These are phyloP conservation scores for Stegastes partitus DNA, from an alignment of 2,113 vertebrate genomes.

Conservation along the genomic window DNA sequence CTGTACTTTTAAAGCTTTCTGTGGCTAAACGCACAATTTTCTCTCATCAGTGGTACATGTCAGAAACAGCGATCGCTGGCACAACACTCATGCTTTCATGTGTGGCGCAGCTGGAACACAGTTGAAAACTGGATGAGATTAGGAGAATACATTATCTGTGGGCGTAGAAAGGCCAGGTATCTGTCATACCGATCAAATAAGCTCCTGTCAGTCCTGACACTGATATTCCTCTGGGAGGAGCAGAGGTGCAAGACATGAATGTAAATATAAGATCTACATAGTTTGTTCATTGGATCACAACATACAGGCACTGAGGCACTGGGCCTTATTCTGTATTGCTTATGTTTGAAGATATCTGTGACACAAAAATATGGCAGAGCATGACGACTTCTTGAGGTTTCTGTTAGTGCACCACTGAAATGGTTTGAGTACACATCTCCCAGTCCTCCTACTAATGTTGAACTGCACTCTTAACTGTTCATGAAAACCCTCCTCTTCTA, in stretches of 20 bases:
- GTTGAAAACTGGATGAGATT: slow-evolving; percentile 34
- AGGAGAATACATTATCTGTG: slow-evolving; percentile 33
- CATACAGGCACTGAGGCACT: background rate
- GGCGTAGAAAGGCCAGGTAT: slow-evolving; percentile 17
- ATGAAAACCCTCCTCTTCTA: too few relatives aligned
- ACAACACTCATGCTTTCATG: slow-evolving; percentile 1
- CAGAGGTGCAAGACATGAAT: slow-evolving; percentile 19
- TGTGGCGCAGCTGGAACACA: slow-evolving; percentile 2
- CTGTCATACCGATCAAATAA: slow-evolving; percentile 50
- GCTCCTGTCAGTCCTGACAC: slow-evolving; percentile 20
- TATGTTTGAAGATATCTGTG: background rate
- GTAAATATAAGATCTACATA: slow-evolving; percentile 7
- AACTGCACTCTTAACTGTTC: too few relatives aligned
- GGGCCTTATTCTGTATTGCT: background rate
- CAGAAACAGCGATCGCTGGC: slow-evolving; percentile 7
- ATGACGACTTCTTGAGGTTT: background rate
- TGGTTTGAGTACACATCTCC: slow-evolving; percentile 13
- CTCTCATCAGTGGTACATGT: background rate
- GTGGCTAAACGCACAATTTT: background rate
- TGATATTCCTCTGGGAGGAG: slow-evolving; percentile 5
- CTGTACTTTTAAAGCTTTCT: background rate
- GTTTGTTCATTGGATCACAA: slow-evolving; percentile 7
- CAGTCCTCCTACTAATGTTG: slow-evolving; percentile 14
- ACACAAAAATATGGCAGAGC: background rate
- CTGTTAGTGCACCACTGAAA: slow-evolving; percentile 13